phyloP scores from a whole-genome alignment of 2,888 invertebrate species.

The Eupithecia dodoneata region DNA sequence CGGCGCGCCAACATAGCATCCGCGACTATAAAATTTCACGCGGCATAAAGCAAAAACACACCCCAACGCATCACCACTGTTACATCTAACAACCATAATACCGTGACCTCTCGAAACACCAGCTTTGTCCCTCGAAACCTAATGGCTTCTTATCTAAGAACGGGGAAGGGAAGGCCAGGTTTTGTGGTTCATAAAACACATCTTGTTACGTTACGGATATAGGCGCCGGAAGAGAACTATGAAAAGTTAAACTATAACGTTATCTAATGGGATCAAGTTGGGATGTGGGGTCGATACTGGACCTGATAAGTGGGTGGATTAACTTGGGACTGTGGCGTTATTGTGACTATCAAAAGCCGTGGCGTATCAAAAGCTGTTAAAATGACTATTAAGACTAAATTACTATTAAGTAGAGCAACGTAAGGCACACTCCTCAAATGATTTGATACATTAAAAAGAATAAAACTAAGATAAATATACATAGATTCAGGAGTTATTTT shows the following conservation, averaged over 20 bases:
- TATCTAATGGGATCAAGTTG: conserved; percentile 32
- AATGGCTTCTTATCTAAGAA: conserved; percentile 15
- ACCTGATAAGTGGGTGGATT: conserved; percentile 3
- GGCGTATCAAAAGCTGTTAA: neutral
- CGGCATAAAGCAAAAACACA: conserved; percentile 84
- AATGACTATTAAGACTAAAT: neutral
- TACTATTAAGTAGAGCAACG: neutral
- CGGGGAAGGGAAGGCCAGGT: conserved; percentile 49
- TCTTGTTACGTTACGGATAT: conserved; percentile 78
- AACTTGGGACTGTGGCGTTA: neutral
- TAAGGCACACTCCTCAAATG: neutral
- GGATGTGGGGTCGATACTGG: conserved; percentile 19
- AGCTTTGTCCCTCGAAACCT: conserved; percentile 15
- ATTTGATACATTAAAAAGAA: too few relatives aligned
- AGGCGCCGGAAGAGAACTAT: conserved; percentile 72
- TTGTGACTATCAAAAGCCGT: neutral
- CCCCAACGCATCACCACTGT: conserved; percentile 76
- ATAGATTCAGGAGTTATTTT: too few relatives aligned
- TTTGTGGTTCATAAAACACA: conserved; percentile 66
- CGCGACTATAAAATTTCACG: conserved; percentile 82
- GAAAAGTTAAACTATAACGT: conserved; percentile 74
- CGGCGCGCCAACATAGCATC: conserved; percentile 59
- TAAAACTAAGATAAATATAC: too few relatives aligned
- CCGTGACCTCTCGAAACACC: conserved; percentile 54
- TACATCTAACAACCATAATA: conserved; percentile 64